phyloP scores from a whole-genome alignment of 2,113 vertebrate genomes.

The Pimephales promelas region DNA sequence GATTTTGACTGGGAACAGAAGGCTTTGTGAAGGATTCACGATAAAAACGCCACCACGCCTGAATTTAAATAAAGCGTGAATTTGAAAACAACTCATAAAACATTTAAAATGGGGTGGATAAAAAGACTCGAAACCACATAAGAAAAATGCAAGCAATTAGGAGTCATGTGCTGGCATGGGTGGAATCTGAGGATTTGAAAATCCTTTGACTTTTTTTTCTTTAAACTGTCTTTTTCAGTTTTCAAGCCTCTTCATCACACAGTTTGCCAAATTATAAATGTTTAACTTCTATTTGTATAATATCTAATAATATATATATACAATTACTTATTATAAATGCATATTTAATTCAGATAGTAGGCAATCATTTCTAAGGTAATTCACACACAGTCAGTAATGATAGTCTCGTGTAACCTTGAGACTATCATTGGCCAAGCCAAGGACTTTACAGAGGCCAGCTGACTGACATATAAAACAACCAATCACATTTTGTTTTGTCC shows the following conservation, averaged over 20 bases:
- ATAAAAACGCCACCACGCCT: slow-evolving; percentile 33
- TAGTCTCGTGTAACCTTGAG: too few species aligned
- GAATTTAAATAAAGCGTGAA: slow-evolving; percentile 39
- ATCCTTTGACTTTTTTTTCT: too few species aligned
- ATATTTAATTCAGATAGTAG: not conserved
- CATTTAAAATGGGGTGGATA: slow-evolving; percentile 29
- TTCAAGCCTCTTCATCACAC: too few species aligned
- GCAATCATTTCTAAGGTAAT: not conserved
- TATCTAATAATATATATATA: not conserved
- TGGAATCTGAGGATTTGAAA: slow-evolving; percentile 3
- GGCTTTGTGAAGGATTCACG: slow-evolving; percentile 10
- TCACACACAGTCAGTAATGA: not conserved
- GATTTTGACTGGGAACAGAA: slow-evolving; percentile 21
- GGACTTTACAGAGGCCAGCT: too few species aligned
- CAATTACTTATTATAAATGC: too few species aligned
- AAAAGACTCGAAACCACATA: slow-evolving; percentile 43
- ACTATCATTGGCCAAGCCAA: too few species aligned
- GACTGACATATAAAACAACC: too few species aligned
- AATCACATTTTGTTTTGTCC: too few species aligned
- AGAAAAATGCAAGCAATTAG: slow-evolving; percentile 17
- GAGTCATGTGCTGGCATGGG: not conserved
- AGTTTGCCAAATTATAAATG: too few species aligned
- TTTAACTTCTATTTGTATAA: not conserved
- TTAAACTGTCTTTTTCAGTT: too few species aligned
- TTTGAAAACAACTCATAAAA: slow-evolving; percentile 48